A percentile compares a stretch with the other conserved stretches of the same genome.
Conservation (phyloP, 2,797 vertebrate species). For the Macrochelys suwanniensis region DNA sequence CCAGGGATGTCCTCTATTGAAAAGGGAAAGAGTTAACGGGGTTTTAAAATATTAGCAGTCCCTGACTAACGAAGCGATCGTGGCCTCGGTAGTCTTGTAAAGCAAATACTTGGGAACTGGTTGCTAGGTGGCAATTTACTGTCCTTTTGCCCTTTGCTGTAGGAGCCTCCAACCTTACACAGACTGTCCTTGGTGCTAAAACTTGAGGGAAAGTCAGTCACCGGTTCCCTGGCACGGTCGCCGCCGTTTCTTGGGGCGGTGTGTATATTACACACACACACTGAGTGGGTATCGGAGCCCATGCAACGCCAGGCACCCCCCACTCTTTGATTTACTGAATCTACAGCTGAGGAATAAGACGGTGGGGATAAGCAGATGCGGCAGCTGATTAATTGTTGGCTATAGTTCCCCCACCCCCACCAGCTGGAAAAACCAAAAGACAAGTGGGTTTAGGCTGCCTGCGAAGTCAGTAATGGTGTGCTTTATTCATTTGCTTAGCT, state of each 20-base stretch:
- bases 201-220: neutral
- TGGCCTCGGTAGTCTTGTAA: neutral
- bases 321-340: neutral
- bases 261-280: neutral
- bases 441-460: neutral
- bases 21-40: conserved; percentile 53
- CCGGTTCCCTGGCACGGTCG: neutral
- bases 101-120: neutral
- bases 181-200: neutral
- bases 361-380: neutral
- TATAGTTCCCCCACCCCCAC: neutral
- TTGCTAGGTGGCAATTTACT: neutral
- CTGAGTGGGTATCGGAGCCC: neutral
- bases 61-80: neutral
- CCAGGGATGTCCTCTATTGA: conserved; percentile 53
- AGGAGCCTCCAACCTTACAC: neutral
- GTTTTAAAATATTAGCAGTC: conserved; percentile 5
- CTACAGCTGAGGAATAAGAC: neutral
- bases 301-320: neutral
- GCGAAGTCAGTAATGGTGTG: fast-evolving
- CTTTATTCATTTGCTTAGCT: neutral
- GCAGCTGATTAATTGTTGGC: conserved; percentile 36
- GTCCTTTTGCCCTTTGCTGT: neutral
- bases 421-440: neutral
- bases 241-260: neutral